Evolutionary conservation across 2,797 vertebrate genomes (phyloP), one percentile per base, ranked within the genome.

Genomic region (Columba guinea): DNA sequence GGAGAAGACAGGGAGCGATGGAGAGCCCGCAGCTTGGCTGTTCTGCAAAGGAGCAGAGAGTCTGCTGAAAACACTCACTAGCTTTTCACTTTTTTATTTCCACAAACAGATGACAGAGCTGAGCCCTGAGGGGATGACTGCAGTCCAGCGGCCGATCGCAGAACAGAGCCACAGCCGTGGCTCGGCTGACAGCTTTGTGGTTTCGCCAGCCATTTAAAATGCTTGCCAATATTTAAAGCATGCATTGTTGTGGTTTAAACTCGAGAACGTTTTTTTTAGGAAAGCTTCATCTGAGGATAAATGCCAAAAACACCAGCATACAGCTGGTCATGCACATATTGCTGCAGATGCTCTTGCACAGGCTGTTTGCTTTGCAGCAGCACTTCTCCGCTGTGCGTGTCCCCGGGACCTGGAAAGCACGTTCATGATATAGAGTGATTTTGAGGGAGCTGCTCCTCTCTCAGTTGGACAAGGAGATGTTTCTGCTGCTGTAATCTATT

Each of bases 341-440:
- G 34, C 59, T 69, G 62, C 78, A 55, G 82, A 37, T 35, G 70
- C 73, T 55, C 28, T 21, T 4, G 65, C 0, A 0, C 8, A 8
- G 51, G 58, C 59, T 46, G 22, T 35, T 77, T n/a, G 37, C 53
- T 78, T 27, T 12, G 11, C 48, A 71, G 64, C 46, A 39, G 44
- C 32, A 5, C 10, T 41, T 68, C 44, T 28, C n/a, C 3, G 4
- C 59, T 1, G 35, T 2, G 8, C 12, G 3, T 2, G 2, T n/a
- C 53, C 63, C 10, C 0, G 3, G 48, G 35, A 75, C 22, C 26
- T 65, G 51, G 28, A 23, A 12, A 20, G 21, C 17, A 51, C 4
- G 3, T 46, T 35, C 11, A 2, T 2, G n/a, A 28, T 41, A 8
- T 10, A 12, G 20, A 34, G 51, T 0, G 6, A 22, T 60, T 56